Evolutionary conservation across 2,888 invertebrate species (phyloP).

Genomic region (Luperina nickerlii): DNA sequence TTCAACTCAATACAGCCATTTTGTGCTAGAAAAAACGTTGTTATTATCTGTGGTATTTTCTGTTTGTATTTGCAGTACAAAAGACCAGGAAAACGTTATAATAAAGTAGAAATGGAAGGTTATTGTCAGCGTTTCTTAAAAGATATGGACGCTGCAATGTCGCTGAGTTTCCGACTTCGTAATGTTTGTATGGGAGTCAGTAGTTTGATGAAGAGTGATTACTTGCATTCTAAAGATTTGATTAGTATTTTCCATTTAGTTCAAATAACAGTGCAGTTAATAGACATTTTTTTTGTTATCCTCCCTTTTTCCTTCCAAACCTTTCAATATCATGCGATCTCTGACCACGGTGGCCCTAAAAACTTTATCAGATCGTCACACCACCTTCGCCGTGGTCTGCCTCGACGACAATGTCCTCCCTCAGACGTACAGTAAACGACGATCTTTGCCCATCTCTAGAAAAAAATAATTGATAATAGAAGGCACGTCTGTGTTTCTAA

Average conservation of each 20-base stretch:
- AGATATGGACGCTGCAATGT: constrained; percentile 20
- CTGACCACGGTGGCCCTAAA: too few species aligned
- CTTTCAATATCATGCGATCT: too few species aligned
- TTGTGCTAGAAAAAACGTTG: constrained; percentile 27
- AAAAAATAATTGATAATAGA: background rate
- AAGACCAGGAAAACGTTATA: constrained; percentile 53
- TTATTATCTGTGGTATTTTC: constrained; percentile 46
- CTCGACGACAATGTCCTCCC: too few species aligned
- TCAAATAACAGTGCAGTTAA: background rate
- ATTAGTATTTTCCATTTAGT: background rate
- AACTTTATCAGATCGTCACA: too few species aligned
- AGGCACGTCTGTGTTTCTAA: too few species aligned
- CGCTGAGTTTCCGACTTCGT: constrained; percentile 5
- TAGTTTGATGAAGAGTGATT: background rate
- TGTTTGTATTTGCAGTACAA: constrained; percentile 43
- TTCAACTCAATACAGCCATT: constrained; percentile 28
- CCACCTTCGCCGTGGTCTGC: too few species aligned
- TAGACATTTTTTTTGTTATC: too few species aligned
- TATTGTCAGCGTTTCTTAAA: constrained; percentile 49
- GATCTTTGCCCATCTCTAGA: too few species aligned
- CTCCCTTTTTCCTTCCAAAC: too few species aligned
- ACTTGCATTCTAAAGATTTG: background rate
- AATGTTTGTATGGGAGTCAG: background rate
- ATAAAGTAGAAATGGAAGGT: constrained; percentile 36
- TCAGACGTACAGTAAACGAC: too few species aligned